Evolutionary conservation across 1,140 invertebrate genomes (phyloP), one percentile per base, ranked within the genome.

Genomic region (Bombus superbus): DNA sequence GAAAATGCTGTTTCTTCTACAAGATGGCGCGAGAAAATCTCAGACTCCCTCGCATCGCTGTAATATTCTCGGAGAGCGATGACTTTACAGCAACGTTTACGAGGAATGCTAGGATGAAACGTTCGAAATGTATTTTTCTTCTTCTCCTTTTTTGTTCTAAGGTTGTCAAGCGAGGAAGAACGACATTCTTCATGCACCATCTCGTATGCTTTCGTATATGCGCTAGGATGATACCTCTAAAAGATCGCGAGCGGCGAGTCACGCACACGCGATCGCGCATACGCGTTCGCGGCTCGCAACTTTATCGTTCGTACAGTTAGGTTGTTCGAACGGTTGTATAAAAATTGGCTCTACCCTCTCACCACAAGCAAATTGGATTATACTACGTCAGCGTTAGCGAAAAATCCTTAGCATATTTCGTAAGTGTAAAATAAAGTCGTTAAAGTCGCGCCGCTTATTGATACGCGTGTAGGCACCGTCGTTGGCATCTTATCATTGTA

Each of bases 281-380:
- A 44, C 75, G 72, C 57, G 77, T 66, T 73, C 86, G 81, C 89
- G 82, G 83, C 78, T 44, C 86, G 78, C 84, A 73, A 84, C 80
- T 85, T 87, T 87, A 85, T 86, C 91, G 88, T 91, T 89, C 90
- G 83, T 87, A 86, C 89, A 22, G 62, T 92, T 91, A 93, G 86
- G 66, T 38, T 92, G 91, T 90, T 40, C 91, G 91, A 94, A 93
- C 92, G 93, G 32, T 91, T 71, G 85, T 91, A 90, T 93, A 28
- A 90, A 86, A 94, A 93, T 94, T 94, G 92, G 88, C 91, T 94
- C 92, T 94, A 95, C 93, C 92, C 94, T 94, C 94, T 94, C 93
- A 94, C 94, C 94, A 93, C 86, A 94, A 94, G 93, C 94, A 93
- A 88, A 87, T 93, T 93, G 93, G 90, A 92, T 94, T 53, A 94